Evolutionary conservation across 2,888 invertebrate species (phyloP).

Genomic region (Leptopilina syphax): DNA sequence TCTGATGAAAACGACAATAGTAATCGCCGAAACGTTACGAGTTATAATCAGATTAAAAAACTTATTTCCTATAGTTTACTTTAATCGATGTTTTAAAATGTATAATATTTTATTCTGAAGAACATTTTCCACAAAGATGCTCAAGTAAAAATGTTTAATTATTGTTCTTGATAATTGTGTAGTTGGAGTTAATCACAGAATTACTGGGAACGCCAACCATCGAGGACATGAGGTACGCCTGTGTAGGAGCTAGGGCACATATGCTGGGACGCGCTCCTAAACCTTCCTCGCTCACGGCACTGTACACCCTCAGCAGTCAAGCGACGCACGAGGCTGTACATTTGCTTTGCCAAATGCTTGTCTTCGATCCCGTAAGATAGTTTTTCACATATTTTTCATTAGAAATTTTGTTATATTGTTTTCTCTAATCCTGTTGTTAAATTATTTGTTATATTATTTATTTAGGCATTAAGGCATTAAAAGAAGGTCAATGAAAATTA

Average conservation of each 20-base stretch:
- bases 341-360: conserved; percentile 97
- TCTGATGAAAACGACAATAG: no score
- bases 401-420: neutral
- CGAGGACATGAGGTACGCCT: conserved; percentile 98
- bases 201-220: conserved; percentile 96
- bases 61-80: no score
- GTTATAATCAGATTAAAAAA: no score
- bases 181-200: conserved; percentile 98
- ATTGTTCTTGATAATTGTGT: conserved; percentile 64
- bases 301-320: conserved; percentile 94
- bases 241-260: conserved; percentile 95
- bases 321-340: conserved; percentile 99
- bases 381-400: conserved; percentile 20
- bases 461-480: no score
- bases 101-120: no score
- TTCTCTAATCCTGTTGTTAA: no score
- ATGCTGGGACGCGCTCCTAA: conserved; percentile 93
- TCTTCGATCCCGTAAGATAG: conserved; percentile 94
- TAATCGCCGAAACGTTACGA: no score
- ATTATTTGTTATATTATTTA: no score
- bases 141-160: conserved; percentile 21
- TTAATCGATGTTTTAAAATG: no score
- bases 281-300: conserved; percentile 90
- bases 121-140: neutral
- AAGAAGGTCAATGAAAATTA: no score